Evolutionary conservation across 2,888 invertebrate species (phyloP), one percentile per base, ranked within the genome.

Genomic region (Cephus sareptanus): DNA sequence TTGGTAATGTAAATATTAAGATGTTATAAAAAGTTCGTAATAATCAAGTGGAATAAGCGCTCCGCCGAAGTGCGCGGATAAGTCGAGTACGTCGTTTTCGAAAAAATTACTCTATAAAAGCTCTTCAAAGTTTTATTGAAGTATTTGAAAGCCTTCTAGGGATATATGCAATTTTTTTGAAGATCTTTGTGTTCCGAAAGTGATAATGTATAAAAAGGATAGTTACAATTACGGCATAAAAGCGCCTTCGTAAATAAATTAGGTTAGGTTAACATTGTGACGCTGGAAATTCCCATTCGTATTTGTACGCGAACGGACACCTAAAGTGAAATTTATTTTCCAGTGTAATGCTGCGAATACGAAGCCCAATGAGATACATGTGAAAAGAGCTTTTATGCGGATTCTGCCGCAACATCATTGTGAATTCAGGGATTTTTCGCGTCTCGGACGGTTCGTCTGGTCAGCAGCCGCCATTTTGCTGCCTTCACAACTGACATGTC

Each of bases 401-500:
- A 23, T 56, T 40, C 77, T 74, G 75, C 69, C 34, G 34, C 75
- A 15, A 6, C 76, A 68, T 69, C 34, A 35, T 69, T 31, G 37
- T 15, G 23, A 71, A 34, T 33, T 75, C 76, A 75, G 78, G 75
- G 78, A 78, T 56, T 76, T 78, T 78, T 35, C 74, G 80, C 78
- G 78, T 74, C 75, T 78, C 68, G 81, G 78, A 81, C 83, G 83
- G 82, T 85, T 80, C 84, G 84, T 84, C 84, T 82, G 85, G 84
- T 81, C 82, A 81, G 76, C 77, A 82, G 83, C 85, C 87, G 89
- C 89, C 89, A 89, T 89, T 89, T 89, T 89, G 88, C 87, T 88
- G 85, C 85, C 84, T 85, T 86, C 82, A 86, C 85, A 88, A 85
- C 87, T 88, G 87, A 89, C 88, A 89, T 89, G 87, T 89, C 89